A percentile compares a stretch with the other conserved stretches of the same genome.
phyloP scores from a whole-genome alignment of 2,113 vertebrate species.

The Taurulus bubalis region DNA sequence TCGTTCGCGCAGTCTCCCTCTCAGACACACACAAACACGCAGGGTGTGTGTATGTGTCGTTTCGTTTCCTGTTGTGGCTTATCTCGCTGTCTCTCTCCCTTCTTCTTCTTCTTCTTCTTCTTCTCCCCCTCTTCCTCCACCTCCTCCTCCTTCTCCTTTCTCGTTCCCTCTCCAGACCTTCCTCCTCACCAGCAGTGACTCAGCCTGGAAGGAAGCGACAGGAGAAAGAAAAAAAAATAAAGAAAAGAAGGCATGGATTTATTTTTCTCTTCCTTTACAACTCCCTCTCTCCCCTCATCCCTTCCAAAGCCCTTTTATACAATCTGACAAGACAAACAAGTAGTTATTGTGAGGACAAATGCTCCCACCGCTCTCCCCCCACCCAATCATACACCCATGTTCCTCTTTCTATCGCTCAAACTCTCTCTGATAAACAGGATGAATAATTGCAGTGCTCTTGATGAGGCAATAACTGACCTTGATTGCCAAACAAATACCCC shows the following conservation, averaged over 20 bases:
- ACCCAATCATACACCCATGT: conserved; percentile 49
- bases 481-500: conserved; percentile 47
- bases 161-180: conserved; percentile 89
- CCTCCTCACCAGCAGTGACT: conserved; percentile 92
- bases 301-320: conserved; percentile 78
- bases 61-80: conserved; percentile 80
- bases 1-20: conserved; percentile 76
- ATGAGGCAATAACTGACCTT: conserved; percentile 56
- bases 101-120: conserved; percentile 67
- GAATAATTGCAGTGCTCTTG: conserved; percentile 57
- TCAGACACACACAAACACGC: conserved; percentile 47
- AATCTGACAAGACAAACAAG: conserved; percentile 87
- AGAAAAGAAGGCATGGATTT: conserved; percentile 81
- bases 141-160: conserved; percentile 70
- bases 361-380: conserved; percentile 44
- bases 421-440: conserved; percentile 56
- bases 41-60: conserved; percentile 59
- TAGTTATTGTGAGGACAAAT: conserved; percentile 78
- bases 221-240: conserved; percentile 76
- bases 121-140: conserved; percentile 77
- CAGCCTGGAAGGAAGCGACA: conserved; percentile 95
- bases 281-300: conserved; percentile 22
- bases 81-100: conserved; percentile 65
- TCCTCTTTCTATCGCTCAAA: conserved; percentile 50
- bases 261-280: conserved; percentile 58